These are phyloP conservation scores for Erpornis zantholeuca DNA, from an alignment of 2,113 vertebrate genomes.

Conservation along the genomic window DNA sequence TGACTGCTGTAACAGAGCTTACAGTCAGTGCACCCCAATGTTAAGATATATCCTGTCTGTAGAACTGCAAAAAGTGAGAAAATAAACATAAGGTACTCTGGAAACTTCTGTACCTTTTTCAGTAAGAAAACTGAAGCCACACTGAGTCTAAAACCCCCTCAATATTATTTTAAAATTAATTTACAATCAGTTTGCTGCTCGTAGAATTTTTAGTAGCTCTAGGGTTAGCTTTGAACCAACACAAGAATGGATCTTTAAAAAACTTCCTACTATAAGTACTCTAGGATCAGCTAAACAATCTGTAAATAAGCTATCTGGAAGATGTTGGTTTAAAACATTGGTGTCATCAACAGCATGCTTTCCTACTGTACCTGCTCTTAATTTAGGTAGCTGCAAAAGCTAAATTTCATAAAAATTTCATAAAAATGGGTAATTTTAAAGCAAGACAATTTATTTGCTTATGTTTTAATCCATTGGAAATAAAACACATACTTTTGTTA, in stretches of 20 bases:
- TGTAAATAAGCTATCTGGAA: conserved; percentile 62
- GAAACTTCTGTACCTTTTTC: neutral
- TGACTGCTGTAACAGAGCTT: neutral
- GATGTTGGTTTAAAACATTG: neutral
- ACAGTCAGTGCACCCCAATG: neutral
- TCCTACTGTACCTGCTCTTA: neutral
- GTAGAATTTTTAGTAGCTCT: neutral
- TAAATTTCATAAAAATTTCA: neutral
- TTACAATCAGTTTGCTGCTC: neutral
- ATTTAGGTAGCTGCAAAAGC: conserved; percentile 27
- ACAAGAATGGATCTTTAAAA: neutral
- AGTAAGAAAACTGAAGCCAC: neutral
- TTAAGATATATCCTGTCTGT: neutral
- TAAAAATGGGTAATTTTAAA: conserved; percentile 12
- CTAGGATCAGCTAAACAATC: conserved; percentile 47
- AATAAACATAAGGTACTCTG: neutral
- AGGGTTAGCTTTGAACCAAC: neutral
- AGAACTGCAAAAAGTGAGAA: conserved; percentile 38
- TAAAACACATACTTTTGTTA: neutral
- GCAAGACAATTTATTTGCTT: neutral
- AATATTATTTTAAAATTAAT: neutral
- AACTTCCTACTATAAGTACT: conserved; percentile 7
- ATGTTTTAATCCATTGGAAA: neutral
- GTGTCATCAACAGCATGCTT: neutral
- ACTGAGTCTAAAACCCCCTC: neutral